Percentiles rank a stretch among this genome's conserved stretches.
Evolutionary conservation across 1,140 invertebrate genomes (phyloP).

Genomic region (Diabrotica undecimpunctata): DNA sequence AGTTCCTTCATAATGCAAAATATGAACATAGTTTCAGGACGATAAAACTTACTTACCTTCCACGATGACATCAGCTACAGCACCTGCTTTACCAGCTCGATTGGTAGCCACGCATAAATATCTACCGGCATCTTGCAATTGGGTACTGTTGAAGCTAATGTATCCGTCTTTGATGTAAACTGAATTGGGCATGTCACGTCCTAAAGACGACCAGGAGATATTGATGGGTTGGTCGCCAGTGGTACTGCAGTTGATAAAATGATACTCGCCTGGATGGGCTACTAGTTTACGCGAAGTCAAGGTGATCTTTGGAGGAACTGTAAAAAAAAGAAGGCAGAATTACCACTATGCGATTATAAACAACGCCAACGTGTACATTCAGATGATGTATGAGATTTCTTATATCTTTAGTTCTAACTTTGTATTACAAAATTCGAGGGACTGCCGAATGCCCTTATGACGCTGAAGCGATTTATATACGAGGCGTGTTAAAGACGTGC

Average conservation of each 20-base stretch:
- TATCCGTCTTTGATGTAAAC: constrained; percentile 52
- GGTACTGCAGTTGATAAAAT: constrained; percentile 71
- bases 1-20: too few species aligned
- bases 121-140: constrained; percentile 75
- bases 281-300: constrained; percentile 69
- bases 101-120: constrained; percentile 81
- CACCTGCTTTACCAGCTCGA: constrained; percentile 63
- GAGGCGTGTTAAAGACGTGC: too few species aligned
- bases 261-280: constrained; percentile 72
- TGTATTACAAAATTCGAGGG: too few species aligned
- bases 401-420: too few species aligned
- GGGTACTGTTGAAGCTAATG: constrained; percentile 72
- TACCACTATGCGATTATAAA: not conserved
- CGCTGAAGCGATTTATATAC: too few species aligned
- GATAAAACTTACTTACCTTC: too few species aligned
- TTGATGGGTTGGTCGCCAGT: constrained; percentile 73
- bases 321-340: constrained; percentile 6
- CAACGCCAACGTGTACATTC: not conserved
- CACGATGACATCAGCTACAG: constrained; percentile 78
- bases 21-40: too few species aligned
- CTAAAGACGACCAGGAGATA: constrained; percentile 73
- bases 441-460: too few species aligned
- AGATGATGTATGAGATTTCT: too few species aligned
- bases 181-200: constrained; percentile 59
- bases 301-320: constrained; percentile 63